These are phyloP conservation scores for Premnoplex brunnescens DNA, from an alignment of 2,797 vertebrate genomes.

Conservation along the genomic window DNA sequence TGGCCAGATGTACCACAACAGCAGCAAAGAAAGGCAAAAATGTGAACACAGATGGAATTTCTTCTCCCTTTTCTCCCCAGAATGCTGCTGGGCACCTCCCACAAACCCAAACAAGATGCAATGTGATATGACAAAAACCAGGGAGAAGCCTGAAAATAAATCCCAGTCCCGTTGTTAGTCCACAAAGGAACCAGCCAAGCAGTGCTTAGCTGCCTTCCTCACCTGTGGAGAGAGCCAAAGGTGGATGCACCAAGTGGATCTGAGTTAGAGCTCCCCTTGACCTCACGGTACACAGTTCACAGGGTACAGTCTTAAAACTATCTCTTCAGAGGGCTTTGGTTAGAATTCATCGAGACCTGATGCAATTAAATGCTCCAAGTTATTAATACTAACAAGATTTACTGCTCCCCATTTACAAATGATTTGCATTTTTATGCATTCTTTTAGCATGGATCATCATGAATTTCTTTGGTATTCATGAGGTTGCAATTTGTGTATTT, in stretches of 20 bases:
- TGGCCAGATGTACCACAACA: background rate
- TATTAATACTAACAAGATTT: constrained; percentile 55
- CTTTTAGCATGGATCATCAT: constrained; percentile 37
- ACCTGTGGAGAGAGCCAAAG: background rate
- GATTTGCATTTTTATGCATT: constrained; percentile 53
- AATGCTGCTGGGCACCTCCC: background rate
- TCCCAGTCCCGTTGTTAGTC: fast-evolving
- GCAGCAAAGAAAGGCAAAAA: background rate
- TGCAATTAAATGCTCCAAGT: constrained; percentile 30
- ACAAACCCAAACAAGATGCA: background rate
- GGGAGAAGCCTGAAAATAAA: background rate
- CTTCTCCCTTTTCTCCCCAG: background rate
- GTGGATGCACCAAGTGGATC: background rate
- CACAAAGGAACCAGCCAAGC: background rate
- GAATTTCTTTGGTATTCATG: constrained; percentile 53
- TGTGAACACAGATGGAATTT: background rate
- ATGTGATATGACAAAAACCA: background rate
- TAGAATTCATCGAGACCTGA: background rate
- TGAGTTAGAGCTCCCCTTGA: background rate
- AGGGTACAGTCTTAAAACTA: background rate
- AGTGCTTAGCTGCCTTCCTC: background rate
- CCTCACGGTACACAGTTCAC: background rate
- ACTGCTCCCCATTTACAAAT: constrained; percentile 47
- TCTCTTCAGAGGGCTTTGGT: background rate
- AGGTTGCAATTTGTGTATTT: constrained; percentile 60